Evolutionary conservation across 2,113 vertebrate genomes (phyloP).

Genomic region (Balaenoptera acutorostrata): DNA sequence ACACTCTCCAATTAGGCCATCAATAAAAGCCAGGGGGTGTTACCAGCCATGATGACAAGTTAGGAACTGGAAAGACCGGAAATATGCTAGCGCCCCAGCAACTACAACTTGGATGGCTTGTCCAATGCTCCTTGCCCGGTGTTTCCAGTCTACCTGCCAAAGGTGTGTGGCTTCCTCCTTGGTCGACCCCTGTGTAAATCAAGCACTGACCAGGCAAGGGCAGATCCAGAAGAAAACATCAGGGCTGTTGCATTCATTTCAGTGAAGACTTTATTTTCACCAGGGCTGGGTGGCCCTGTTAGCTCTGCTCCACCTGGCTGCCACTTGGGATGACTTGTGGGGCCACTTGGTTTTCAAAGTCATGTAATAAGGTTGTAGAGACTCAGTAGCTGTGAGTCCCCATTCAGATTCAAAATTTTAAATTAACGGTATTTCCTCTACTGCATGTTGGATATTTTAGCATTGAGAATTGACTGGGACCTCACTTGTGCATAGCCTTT

Average conservation of each 20-base stretch:
- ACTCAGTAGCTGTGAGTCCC: background rate
- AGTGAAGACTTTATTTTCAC: background rate
- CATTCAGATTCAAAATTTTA: background rate
- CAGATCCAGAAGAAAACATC: background rate
- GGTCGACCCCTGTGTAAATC: background rate
- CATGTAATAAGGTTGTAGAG: background rate
- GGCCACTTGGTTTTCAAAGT: background rate
- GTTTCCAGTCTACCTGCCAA: slow-evolving; percentile 1
- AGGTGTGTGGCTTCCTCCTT: background rate
- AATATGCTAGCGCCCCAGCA: background rate
- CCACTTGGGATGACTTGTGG: background rate
- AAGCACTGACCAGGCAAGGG: background rate
- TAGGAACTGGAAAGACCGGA: slow-evolving; percentile 64
- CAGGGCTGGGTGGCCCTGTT: background rate
- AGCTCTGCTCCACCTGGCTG: background rate
- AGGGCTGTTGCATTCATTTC: background rate
- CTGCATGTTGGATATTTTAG: background rate
- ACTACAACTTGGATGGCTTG: background rate
- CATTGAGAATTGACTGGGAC: background rate
- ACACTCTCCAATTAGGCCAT: slow-evolving; percentile 57
- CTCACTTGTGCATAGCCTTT: background rate
- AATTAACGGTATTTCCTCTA: background rate
- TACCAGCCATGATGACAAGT: slow-evolving; percentile 48
- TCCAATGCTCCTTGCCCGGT: background rate
- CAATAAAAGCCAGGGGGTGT: slow-evolving; percentile 53